A percentile compares a stretch with the other conserved stretches of the same genome.
phyloP scores from a whole-genome alignment of 2,113 vertebrate genomes.

The Struthio camelus region DNA sequence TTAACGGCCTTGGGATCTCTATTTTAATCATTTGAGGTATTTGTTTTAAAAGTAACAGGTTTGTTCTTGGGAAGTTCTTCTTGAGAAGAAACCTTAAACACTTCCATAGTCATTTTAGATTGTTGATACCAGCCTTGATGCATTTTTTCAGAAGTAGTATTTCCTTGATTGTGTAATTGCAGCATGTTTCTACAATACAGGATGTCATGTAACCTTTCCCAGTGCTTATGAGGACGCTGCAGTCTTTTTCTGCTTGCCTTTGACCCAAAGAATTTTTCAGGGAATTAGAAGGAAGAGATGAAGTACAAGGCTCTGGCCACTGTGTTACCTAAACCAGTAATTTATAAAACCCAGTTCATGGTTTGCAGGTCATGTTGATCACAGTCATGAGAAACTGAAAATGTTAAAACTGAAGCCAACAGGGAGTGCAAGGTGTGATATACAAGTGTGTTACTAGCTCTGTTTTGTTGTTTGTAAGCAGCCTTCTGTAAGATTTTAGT shows the following conservation, averaged over 20 bases:
- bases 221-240: neutral
- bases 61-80: neutral
- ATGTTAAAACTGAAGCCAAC: neutral
- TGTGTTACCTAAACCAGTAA: neutral
- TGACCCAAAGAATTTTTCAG: neutral
- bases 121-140: neutral
- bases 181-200: neutral
- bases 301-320: neutral
- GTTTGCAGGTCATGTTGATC: neutral
- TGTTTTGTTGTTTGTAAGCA: neutral
- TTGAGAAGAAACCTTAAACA: neutral
- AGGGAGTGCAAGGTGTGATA: neutral
- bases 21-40: neutral
- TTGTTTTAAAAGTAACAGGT: neutral
- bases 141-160: neutral
- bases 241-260: neutral
- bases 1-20: neutral
- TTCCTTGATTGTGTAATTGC: neutral
- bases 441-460: neutral
- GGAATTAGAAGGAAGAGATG: neutral
- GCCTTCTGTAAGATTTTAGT: neutral
- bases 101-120: neutral
- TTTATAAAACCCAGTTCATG: neutral
- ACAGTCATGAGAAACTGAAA: neutral
- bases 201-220: neutral